Evolutionary conservation across 2,797 vertebrate species (phyloP).

Genomic region (Bradypodion ventrale): DNA sequence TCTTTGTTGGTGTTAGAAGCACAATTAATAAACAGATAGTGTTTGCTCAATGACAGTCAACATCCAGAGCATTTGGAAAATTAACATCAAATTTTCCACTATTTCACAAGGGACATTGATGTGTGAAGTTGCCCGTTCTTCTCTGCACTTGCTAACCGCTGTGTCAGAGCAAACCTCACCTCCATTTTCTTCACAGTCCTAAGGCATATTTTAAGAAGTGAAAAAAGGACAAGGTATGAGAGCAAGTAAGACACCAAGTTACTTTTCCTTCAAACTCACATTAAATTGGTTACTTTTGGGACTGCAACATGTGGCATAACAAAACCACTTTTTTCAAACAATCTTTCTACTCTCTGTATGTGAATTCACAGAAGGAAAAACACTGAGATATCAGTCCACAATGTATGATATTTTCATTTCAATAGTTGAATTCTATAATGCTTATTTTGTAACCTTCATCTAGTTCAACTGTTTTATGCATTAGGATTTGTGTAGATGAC

Average conservation of each 20-base stretch:
- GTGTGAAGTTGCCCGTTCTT: too few relatives aligned
- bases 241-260: neutral
- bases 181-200: neutral
- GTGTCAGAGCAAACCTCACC: too few relatives aligned
- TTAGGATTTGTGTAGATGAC: neutral
- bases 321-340: neutral
- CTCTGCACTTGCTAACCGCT: too few relatives aligned
- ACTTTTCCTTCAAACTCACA: neutral
- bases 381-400: neutral
- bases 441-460: too few relatives aligned
- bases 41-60: too few relatives aligned
- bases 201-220: neutral
- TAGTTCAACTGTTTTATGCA: neutral
- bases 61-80: too few relatives aligned
- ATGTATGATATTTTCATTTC: neutral
- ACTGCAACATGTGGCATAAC: neutral
- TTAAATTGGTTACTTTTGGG: neutral
- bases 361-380: neutral
- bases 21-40: too few relatives aligned
- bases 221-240: neutral
- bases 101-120: too few relatives aligned
- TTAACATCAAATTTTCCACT: too few relatives aligned
- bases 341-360: neutral
- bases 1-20: too few relatives aligned
- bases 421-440: neutral